phyloP scores from a whole-genome alignment of 2,888 invertebrate species.

The Digitonthophagus gazella region DNA sequence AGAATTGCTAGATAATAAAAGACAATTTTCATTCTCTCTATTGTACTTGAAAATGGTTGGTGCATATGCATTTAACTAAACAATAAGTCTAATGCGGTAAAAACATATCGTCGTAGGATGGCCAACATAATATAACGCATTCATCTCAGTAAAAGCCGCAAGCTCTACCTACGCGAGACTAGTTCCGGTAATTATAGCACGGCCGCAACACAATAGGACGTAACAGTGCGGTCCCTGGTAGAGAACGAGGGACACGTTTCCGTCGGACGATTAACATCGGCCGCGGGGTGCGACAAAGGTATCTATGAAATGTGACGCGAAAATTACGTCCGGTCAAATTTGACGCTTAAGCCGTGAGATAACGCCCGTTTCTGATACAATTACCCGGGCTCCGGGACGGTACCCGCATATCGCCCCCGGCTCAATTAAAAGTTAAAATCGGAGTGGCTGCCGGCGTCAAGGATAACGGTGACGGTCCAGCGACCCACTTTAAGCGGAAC shows the following conservation, averaged over 20 bases:
- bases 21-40: not conserved
- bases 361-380: slow-evolving; percentile 9
- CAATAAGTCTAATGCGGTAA: not conserved
- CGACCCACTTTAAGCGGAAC: slow-evolving; percentile 2
- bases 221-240: not conserved
- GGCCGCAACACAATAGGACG: not conserved
- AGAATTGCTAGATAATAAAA: too few species aligned
- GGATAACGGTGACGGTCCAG: not conserved
- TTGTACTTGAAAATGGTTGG: not conserved
- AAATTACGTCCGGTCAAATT: slow-evolving; percentile 15
- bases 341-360: slow-evolving; percentile 6
- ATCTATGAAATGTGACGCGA: slow-evolving; percentile 8
- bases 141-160: not conserved
- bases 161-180: not conserved
- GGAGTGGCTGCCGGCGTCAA: not conserved
- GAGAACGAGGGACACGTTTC: not conserved
- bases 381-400: not conserved
- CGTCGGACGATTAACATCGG: not conserved
- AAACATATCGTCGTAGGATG: not conserved
- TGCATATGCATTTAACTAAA: not conserved
- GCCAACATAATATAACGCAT: not conserved
- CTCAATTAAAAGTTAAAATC: slow-evolving; percentile 17
- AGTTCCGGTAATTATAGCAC: not conserved
- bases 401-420: slow-evolving; percentile 1
- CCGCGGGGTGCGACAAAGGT: not conserved